Evolutionary conservation across 1,140 invertebrate species (phyloP).

Genomic region (Cotesia typhae): DNA sequence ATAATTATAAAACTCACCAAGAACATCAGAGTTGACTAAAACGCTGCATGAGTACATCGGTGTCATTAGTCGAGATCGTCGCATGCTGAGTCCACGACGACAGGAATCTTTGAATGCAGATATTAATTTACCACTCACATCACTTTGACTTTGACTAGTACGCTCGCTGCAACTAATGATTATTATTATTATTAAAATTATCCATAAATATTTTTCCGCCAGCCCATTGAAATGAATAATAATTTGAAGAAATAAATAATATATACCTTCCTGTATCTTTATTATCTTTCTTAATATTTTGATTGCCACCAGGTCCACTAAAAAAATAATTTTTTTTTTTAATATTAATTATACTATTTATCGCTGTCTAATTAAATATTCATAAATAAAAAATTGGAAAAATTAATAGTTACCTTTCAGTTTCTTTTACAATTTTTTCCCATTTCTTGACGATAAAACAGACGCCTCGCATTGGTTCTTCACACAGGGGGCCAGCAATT

Average conservation of each 20-base stretch:
- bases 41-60: slow-evolving; percentile 98
- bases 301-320: too few species aligned
- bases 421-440: slow-evolving; percentile 53
- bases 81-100: slow-evolving; percentile 85
- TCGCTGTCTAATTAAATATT: too few species aligned
- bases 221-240: background rate
- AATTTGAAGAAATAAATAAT: background rate
- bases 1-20: slow-evolving; percentile 76
- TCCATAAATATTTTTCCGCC: background rate
- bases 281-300: slow-evolving; percentile 50
- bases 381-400: too few species aligned
- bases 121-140: slow-evolving; percentile 86
- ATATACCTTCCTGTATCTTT: slow-evolving; percentile 58
- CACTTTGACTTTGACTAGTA: slow-evolving; percentile 50
- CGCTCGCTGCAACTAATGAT: slow-evolving; percentile 28
- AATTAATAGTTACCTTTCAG: too few species aligned
- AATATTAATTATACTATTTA: too few species aligned
- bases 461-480: slow-evolving; percentile 95
- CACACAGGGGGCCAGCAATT: slow-evolving; percentile 88
- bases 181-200: background rate
- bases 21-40: slow-evolving; percentile 88
- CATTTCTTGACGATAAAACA: slow-evolving; percentile 89
- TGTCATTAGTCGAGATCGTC: slow-evolving; percentile 90
- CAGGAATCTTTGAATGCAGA: slow-evolving; percentile 91
- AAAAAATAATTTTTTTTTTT: too few species aligned